Conservation (phyloP, 92 coral and sea anemone species). For the Phenganax marumi region DNA sequence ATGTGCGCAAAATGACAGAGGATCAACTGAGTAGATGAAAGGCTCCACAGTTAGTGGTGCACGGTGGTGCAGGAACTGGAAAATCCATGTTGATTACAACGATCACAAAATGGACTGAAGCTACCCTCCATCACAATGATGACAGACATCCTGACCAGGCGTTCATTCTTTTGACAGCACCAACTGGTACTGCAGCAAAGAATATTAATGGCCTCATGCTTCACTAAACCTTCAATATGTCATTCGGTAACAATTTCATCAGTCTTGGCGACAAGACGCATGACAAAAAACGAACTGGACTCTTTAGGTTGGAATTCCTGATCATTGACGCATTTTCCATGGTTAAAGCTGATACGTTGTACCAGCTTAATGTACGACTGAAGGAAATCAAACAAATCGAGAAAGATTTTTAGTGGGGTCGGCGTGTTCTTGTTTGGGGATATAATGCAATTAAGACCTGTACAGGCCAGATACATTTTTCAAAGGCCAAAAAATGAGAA, state of each 20-base stretch:
- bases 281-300: slow-evolving; percentile 23
- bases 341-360: slow-evolving; percentile 24
- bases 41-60: slow-evolving; percentile 38
- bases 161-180: slow-evolving; percentile 35
- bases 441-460: slow-evolving; percentile 18
- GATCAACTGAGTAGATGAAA: slow-evolving; percentile 17
- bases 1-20: slow-evolving; percentile 28
- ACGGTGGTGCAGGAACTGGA: slow-evolving; percentile 34
- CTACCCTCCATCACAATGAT: slow-evolving; percentile 25
- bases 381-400: slow-evolving; percentile 18
- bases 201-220: slow-evolving; percentile 27
- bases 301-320: slow-evolving; percentile 17
- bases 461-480: slow-evolving; percentile 16
- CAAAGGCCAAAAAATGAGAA: slow-evolving; percentile 15
- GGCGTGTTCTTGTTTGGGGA: slow-evolving; percentile 17
- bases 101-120: slow-evolving; percentile 40
- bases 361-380: slow-evolving; percentile 14
- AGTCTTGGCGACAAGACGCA: slow-evolving; percentile 25
- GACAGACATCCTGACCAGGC: slow-evolving; percentile 35
- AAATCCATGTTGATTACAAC: slow-evolving; percentile 31
- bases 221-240: slow-evolving; percentile 36
- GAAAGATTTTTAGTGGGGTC: not conserved
- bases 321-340: slow-evolving; percentile 16
- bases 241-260: slow-evolving; percentile 32
- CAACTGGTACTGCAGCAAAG: slow-evolving; percentile 41